Evolutionary conservation across 2,888 invertebrate species (phyloP).

Genomic region (Pristionchus fissidentatus): DNA sequence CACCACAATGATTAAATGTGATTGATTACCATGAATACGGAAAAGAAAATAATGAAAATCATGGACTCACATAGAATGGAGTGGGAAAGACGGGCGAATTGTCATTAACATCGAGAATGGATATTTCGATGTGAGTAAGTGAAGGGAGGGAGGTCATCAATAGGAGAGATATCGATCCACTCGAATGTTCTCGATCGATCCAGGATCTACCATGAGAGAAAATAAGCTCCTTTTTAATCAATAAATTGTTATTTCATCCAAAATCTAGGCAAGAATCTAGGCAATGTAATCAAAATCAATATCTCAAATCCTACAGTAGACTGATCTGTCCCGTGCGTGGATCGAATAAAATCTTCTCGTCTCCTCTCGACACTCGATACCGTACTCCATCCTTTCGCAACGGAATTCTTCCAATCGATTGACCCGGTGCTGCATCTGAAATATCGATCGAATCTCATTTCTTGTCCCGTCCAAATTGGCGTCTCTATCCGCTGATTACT

Average conservation of each 20-base stretch:
- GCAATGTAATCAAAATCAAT: background rate
- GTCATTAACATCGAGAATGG: conserved; percentile 36
- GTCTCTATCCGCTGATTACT: conserved; percentile 10
- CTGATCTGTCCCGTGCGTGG: conserved; percentile 17
- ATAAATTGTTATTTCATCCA: background rate
- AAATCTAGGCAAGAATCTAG: background rate
- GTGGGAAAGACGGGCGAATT: background rate
- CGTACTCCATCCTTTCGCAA: background rate
- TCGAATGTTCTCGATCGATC: background rate
- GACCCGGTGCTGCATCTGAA: conserved; percentile 33
- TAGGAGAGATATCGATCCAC: conserved; percentile 12
- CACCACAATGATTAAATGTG: background rate
- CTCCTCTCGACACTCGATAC: conserved; percentile 28
- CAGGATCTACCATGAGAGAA: background rate
- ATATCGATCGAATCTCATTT: background rate
- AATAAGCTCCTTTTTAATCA: background rate
- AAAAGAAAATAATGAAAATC: background rate
- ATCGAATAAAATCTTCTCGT: conserved; percentile 18
- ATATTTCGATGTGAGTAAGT: background rate
- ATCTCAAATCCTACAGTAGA: conserved; percentile 12
- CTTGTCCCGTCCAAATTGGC: conserved; percentile 1
- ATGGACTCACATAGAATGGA: background rate
- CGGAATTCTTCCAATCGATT: conserved; percentile 29
- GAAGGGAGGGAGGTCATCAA: conserved; percentile 23
- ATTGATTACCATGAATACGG: background rate